Base-by-base conservation (phyloP, 92 coral and sea anemone genomes). In the Porites lobata region DNA sequence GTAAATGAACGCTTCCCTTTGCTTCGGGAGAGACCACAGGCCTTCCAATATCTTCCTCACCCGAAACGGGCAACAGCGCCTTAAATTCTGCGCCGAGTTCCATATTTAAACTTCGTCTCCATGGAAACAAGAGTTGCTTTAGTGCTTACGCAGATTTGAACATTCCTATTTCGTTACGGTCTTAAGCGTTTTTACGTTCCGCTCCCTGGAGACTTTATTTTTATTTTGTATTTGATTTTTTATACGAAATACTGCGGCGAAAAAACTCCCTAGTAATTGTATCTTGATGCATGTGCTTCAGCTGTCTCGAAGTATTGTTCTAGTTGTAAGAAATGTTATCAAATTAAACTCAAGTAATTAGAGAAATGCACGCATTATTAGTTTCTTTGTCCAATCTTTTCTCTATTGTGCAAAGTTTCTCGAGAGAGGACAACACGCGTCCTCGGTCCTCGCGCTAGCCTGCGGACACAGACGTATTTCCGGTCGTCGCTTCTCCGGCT, bases 171-270 rank as follows among this genome's bases (percentile, higher is more conserved):
- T 81, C 85, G 83, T 85, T 89, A 82, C 79, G 84, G 74, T 91
- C 95, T 24, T 92, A 92, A 91, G 86, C 77, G 88, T 89, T 92
- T 92, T 92, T 92, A 92, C 75, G 93, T 90, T 76, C 88, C 91
- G 83, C 91, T 92, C 79, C 43, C 79, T 63, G 89, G 63, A 84
- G 86, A 64, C 90, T 76, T 89, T 92, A 92, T 89, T 92, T 92
- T 92, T 92, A 92, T 90, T 92, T 92, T 92, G 91, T 92, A 92
- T 86, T 92, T 92, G 92, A 88, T 89, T 92, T 91, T 92, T 92
- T 92, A 92, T 89, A 90, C 87, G 95, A 85, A 85, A 76, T 85
- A 76, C 21, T 68, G 89, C 89, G 87, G 80, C 87, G 87, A 74
- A 84, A 47, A 73, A 74, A 21, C 64, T 54, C 59, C 32, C 53